Conservation (phyloP, 2,113 vertebrate genomes). For the Lepus timidus region DNA sequence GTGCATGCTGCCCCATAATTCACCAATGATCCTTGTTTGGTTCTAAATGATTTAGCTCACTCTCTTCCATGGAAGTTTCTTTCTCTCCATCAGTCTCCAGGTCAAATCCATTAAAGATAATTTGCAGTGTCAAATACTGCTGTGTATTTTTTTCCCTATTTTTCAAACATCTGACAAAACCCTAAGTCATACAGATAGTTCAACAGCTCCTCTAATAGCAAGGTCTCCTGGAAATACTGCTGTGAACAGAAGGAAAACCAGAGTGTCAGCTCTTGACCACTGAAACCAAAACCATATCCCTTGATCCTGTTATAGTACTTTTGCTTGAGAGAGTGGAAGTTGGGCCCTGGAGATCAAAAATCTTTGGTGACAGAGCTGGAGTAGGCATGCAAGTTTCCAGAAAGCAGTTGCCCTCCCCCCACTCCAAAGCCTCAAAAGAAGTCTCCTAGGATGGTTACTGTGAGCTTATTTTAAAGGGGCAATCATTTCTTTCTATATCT, state of each 20-base stretch:
- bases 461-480: slow-evolving; percentile 58
- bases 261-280: slow-evolving; percentile 31
- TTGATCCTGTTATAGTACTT: slow-evolving; percentile 39
- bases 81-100: slow-evolving; percentile 74
- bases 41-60: slow-evolving; percentile 64
- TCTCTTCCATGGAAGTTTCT: slow-evolving; percentile 73
- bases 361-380: slow-evolving; percentile 81
- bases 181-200: slow-evolving; percentile 58
- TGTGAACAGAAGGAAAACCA: slow-evolving; percentile 56
- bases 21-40: background rate
- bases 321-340: slow-evolving; percentile 46
- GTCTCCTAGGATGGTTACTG: slow-evolving; percentile 30
- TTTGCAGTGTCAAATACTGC: slow-evolving; percentile 59
- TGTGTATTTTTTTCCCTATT: background rate
- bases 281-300: slow-evolving; percentile 62
- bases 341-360: slow-evolving; percentile 60
- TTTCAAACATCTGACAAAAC: slow-evolving; percentile 43
- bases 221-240: slow-evolving; percentile 54
- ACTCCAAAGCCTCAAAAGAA: slow-evolving; percentile 53
- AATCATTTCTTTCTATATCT: slow-evolving; percentile 61
- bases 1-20: background rate
- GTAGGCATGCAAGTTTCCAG: slow-evolving; percentile 61
- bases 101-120: slow-evolving; percentile 58
- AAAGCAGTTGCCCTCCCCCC: slow-evolving; percentile 41
- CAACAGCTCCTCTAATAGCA: slow-evolving; percentile 11